A percentile compares a stretch with the other conserved stretches of the same genome.
Evolutionary conservation across 2,888 invertebrate genomes (phyloP).

Genomic region (Hypomecis atomaria): DNA sequence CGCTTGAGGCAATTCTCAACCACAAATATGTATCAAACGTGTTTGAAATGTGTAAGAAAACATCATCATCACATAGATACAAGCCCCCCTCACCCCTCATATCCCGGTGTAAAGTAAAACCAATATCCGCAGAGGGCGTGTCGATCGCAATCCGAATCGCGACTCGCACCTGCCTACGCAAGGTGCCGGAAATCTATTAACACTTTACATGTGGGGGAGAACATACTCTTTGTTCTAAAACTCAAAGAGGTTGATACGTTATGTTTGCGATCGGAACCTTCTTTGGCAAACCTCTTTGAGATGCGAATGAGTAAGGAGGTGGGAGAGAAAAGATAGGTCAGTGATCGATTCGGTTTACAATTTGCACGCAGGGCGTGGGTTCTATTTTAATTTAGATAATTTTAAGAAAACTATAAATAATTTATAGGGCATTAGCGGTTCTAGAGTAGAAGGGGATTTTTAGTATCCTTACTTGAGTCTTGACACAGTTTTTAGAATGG

Average conservation of each 20-base stretch:
- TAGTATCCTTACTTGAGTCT: too few relatives aligned
- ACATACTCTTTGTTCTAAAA: constrained; percentile 34
- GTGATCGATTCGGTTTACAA: too few relatives aligned
- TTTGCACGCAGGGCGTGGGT: too few relatives aligned
- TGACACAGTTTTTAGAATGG: too few relatives aligned
- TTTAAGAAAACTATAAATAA: too few relatives aligned
- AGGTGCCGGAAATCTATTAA: constrained; percentile 76
- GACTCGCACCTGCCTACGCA: constrained; percentile 62
- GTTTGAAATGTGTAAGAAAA: background rate
- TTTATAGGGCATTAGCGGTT: too few relatives aligned
- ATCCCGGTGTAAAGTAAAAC: constrained; percentile 42
- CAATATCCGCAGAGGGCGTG: constrained; percentile 57
- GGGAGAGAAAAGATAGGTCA: too few relatives aligned
- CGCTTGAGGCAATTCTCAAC: too few relatives aligned
- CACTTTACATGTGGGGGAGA: constrained; percentile 49
- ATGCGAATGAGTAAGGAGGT: background rate
- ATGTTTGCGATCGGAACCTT: constrained; percentile 18
- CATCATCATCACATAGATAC: background rate
- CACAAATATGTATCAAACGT: too few relatives aligned
- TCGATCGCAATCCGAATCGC: constrained; percentile 55
- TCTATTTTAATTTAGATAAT: too few relatives aligned
- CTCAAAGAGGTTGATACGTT: constrained; percentile 22
- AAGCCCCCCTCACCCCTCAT: background rate
- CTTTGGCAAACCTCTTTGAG: constrained; percentile 15
- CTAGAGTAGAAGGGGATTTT: too few relatives aligned